Evolutionary conservation across 2,797 vertebrate species (phyloP).

Genomic region (Chrysocyon brachyurus): DNA sequence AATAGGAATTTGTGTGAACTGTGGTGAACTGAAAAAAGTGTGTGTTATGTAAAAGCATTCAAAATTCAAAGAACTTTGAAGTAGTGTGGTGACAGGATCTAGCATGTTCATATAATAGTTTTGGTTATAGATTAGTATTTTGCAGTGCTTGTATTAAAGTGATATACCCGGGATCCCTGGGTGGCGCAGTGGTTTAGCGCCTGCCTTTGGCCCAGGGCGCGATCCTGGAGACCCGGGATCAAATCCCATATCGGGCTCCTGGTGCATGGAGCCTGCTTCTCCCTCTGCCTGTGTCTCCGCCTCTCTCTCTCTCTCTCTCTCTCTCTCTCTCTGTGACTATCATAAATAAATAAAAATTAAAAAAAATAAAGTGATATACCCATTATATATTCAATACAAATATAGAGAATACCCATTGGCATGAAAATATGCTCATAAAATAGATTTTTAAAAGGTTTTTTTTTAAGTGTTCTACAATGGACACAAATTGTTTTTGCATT

Average conservation of each 20-base stretch:
- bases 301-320: too few relatives aligned
- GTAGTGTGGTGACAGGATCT: neutral
- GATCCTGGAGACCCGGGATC: too few relatives aligned
- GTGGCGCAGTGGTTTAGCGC: too few relatives aligned
- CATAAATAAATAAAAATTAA: too few relatives aligned
- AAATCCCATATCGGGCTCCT: too few relatives aligned
- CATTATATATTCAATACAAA: neutral
- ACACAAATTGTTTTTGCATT: neutral
- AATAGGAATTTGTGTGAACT: neutral
- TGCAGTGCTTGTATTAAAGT: slow-evolving; percentile 26
- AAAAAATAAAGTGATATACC: neutral
- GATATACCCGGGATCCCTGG: neutral
- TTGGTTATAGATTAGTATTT: neutral
- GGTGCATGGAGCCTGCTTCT: too few relatives aligned
- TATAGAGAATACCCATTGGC: neutral
- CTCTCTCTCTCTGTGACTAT: too few relatives aligned
- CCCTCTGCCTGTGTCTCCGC: too few relatives aligned
- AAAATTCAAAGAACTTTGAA: slow-evolving; percentile 47
- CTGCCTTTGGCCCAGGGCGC: too few relatives aligned
- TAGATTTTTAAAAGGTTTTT: neutral
- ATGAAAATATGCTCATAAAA: neutral
- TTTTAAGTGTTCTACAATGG: neutral
- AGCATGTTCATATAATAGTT: neutral
- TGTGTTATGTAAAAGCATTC: neutral
- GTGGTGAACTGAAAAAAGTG: neutral